phyloP scores from a whole-genome alignment of 2,113 vertebrate species.

The Poeciliopsis turrubarensis region DNA sequence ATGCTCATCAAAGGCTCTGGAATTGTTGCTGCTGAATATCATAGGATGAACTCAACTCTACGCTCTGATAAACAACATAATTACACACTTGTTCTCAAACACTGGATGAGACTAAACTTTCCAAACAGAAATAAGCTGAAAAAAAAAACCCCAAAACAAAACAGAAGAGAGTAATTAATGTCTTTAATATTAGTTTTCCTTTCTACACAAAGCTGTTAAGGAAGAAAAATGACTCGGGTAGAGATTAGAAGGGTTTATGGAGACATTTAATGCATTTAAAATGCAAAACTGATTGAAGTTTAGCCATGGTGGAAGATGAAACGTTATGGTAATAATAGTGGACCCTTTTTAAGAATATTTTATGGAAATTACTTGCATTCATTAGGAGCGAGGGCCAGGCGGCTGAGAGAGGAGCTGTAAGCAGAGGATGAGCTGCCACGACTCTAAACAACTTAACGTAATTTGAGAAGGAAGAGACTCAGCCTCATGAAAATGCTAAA shows the following conservation, averaged over 20 bases:
- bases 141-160: not conserved
- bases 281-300: slow-evolving; percentile 84
- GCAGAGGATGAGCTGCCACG: slow-evolving; percentile 70
- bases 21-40: slow-evolving; percentile 71
- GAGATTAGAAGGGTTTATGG: slow-evolving; percentile 79
- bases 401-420: slow-evolving; percentile 71
- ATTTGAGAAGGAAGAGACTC: slow-evolving; percentile 78
- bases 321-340: slow-evolving; percentile 78
- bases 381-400: slow-evolving; percentile 73
- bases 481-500: slow-evolving; percentile 81
- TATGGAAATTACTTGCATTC: slow-evolving; percentile 83
- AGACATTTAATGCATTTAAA: slow-evolving; percentile 82
- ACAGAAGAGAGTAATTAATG: slow-evolving; percentile 79
- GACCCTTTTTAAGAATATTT: slow-evolving; percentile 84
- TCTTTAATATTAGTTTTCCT: slow-evolving; percentile 68
- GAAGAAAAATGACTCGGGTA: slow-evolving; percentile 76
- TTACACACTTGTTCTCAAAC: slow-evolving; percentile 78
- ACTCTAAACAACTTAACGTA: slow-evolving; percentile 81
- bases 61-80: slow-evolving; percentile 80
- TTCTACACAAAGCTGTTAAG: slow-evolving; percentile 67
- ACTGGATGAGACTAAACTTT: slow-evolving; percentile 72
- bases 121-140: slow-evolving; percentile 53
- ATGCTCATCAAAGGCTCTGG: slow-evolving; percentile 59
- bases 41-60: slow-evolving; percentile 66
- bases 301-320: slow-evolving; percentile 78